These are phyloP conservation scores for Sebastiscus albofasciatus DNA, from an alignment of 2,797 vertebrate genomes.

Conservation along the genomic window DNA sequence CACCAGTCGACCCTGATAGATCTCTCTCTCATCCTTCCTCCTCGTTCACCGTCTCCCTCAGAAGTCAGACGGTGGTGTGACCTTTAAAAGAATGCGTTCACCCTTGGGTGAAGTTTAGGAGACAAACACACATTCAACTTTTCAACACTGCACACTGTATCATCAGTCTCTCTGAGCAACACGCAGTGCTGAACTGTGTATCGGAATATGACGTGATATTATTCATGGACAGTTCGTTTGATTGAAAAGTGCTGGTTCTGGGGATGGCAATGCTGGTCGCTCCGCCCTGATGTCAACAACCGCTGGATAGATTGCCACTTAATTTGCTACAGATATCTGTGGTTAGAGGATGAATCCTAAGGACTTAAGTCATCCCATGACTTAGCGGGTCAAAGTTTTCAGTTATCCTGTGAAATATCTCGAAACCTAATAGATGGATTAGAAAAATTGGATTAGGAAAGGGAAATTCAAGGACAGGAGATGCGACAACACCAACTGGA, in stretches of 20 bases:
- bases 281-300: not conserved
- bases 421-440: not conserved
- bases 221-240: not conserved
- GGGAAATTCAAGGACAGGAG: not conserved
- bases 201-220: not conserved
- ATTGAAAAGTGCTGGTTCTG: not conserved
- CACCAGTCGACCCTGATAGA: not conserved
- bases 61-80: not conserved
- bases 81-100: not conserved
- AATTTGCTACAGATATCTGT: too few relatives aligned
- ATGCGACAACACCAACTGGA: not conserved
- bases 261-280: not conserved
- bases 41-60: not conserved
- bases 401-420: not conserved
- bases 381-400: not conserved
- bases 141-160: not conserved
- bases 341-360: not conserved
- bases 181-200: not conserved
- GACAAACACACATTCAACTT: not conserved
- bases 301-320: fast-evolving
- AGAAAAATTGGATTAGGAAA: not conserved
- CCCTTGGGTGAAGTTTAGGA: not conserved
- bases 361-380: not conserved
- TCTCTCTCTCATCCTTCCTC: not conserved
- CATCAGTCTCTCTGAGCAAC: not conserved